Base-by-base conservation (phyloP, 2,888 invertebrate species). In the Hedychridium roseum region DNA sequence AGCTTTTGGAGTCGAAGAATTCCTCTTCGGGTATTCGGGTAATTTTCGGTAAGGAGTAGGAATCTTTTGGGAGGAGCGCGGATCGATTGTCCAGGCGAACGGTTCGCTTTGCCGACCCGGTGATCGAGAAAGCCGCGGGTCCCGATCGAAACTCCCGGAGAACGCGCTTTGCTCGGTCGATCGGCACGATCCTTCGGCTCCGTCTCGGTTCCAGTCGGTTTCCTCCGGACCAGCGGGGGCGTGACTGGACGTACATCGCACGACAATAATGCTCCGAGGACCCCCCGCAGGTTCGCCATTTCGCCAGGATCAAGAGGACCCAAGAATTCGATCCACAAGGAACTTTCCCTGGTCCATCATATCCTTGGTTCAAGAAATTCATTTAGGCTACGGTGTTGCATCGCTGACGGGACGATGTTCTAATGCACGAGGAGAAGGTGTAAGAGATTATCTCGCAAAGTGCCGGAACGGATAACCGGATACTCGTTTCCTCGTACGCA, bases 191-290 rank as follows among this genome's bases (percentile, higher is more conserved):
- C 16, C 32, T 32, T 57, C 47, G 40, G 31, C 39, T 49, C 42
- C 41, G 28, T 26, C 28, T 40, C 56, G 16, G n/a, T n/a, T n/a
- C n/a, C 32, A 41, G 40, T 23, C 5, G 9, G 23, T 23, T 23
- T 23, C 38, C n/a, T n/a, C n/a, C n/a, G n/a, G n/a, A 23, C 23
- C 15, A 52, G 61, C 54, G 62, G 62, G 59, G 59, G 62, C 61
- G 62, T 61, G 54, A 61, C 62, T 61, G 30, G 37, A 52, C 43
- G 51, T 56, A 50, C 50, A 52, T 59, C 59, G 50, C 51, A 50
- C 52, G 43, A 49, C 61, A 56, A 48, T 54, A 60, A 57, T 47
- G 44, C 50, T 41, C 38, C 34, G 21, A 28, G 37, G 21, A n/a
- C 20, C 18, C 21, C 7, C 5, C 11, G 12, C 17, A 11, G 11